Percentiles rank a stretch among this genome's conserved stretches.
Evolutionary conservation across 2,888 invertebrate species (phyloP).

Genomic region (Mechanitis mazaeus): DNA sequence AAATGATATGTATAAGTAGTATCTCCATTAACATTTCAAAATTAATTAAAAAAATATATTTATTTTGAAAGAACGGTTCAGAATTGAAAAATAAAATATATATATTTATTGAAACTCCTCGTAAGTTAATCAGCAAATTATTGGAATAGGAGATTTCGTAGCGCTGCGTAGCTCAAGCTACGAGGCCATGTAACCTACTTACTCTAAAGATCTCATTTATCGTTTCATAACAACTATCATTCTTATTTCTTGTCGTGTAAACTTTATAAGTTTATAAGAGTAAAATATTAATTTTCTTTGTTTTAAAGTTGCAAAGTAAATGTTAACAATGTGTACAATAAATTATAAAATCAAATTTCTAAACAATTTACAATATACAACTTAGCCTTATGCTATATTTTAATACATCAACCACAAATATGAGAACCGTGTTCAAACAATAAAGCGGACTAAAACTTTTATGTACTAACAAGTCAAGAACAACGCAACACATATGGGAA

Average conservation of each 20-base stretch:
- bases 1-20: too few relatives aligned
- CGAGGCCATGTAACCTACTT: not conserved
- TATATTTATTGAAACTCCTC: too few relatives aligned
- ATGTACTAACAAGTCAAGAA: slow-evolving; percentile 17
- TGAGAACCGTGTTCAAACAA: slow-evolving; percentile 9
- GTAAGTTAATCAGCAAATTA: not conserved
- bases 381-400: slow-evolving; percentile 1
- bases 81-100: too few relatives aligned
- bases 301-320: too few relatives aligned
- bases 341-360: not conserved
- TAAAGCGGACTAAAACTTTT: slow-evolving; percentile 15
- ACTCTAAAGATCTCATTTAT: not conserved
- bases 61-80: too few relatives aligned
- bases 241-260: too few relatives aligned
- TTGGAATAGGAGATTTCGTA: not conserved
- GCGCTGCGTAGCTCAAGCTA: not conserved
- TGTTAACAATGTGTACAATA: not conserved
- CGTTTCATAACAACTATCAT: too few relatives aligned
- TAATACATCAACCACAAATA: slow-evolving; percentile 7
- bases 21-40: too few relatives aligned
- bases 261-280: too few relatives aligned
- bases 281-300: too few relatives aligned
- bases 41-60: too few relatives aligned
- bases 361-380: slow-evolving; percentile 4
- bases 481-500: slow-evolving; percentile 7